Evolutionary conservation across 2,888 invertebrate species (phyloP).

Genomic region (Eupithecia exiguata): DNA sequence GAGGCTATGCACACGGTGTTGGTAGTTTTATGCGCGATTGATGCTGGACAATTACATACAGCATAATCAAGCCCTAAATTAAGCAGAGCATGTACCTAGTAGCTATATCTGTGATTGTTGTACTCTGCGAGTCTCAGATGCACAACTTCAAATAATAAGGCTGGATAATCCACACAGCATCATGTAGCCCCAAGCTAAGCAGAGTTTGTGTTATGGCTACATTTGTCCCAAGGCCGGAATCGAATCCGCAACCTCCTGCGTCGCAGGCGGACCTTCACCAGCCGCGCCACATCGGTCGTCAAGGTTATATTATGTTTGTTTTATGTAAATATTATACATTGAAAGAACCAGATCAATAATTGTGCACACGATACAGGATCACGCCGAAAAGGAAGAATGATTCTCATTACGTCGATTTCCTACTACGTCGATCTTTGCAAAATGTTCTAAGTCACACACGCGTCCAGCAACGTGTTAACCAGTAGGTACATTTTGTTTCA

Average conservation of each 20-base stretch:
- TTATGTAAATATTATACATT: not conserved
- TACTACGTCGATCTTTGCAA: not conserved
- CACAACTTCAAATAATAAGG: too few relatives aligned
- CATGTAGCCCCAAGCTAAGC: too few relatives aligned
- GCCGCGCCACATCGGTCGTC: too few relatives aligned
- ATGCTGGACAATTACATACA: not conserved
- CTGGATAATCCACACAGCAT: too few relatives aligned
- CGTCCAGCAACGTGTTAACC: too few relatives aligned
- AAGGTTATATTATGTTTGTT: not conserved
- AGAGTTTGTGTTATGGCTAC: too few relatives aligned
- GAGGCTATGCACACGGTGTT: not conserved
- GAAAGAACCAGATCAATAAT: not conserved
- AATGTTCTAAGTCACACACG: too few relatives aligned
- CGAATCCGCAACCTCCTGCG: too few relatives aligned
- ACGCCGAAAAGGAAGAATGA: not conserved
- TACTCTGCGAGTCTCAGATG: too few relatives aligned
- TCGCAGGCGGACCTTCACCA: too few relatives aligned
- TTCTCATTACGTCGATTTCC: not conserved
- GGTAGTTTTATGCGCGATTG: not conserved
- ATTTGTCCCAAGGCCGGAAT: too few relatives aligned
- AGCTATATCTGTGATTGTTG: too few relatives aligned
- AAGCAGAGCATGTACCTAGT: not conserved
- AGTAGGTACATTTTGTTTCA: not conserved
- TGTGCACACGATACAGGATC: not conserved
- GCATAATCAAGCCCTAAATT: not conserved